Evolutionary conservation across 2,113 vertebrate species (phyloP).

Genomic region (Galeopterus variegatus): DNA sequence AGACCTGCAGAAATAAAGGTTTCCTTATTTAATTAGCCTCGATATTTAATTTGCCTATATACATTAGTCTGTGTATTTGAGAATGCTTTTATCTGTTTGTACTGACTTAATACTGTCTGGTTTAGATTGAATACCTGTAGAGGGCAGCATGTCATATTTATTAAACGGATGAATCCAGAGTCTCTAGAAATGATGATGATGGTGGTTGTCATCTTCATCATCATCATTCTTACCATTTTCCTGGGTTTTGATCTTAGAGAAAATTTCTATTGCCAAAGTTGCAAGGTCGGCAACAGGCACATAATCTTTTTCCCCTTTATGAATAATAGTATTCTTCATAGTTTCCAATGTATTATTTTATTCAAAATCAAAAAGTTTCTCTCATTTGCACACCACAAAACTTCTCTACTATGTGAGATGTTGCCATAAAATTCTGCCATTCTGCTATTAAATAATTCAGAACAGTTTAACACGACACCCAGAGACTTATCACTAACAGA

Average conservation of each 20-base stretch:
- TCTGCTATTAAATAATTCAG: constrained; percentile 49
- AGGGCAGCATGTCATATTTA: constrained; percentile 69
- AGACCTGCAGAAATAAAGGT: neutral
- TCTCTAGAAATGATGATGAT: neutral
- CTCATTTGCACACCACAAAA: neutral
- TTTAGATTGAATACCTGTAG: constrained; percentile 60
- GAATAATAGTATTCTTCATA: neutral
- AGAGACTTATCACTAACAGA: constrained; percentile 36
- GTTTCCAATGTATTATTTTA: constrained; percentile 18
- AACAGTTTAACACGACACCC: neutral
- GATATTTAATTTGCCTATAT: neutral
- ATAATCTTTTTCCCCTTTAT: neutral
- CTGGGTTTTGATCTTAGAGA: constrained; percentile 3
- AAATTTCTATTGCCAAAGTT: neutral
- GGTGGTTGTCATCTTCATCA: neutral
- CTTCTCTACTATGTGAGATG: neutral
- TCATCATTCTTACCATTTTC: neutral
- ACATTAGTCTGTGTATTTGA: neutral
- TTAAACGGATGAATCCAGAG: neutral
- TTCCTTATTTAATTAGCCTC: neutral
- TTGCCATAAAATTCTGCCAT: neutral
- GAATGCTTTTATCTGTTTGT: neutral
- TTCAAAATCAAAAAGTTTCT: constrained; percentile 48
- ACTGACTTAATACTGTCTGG: neutral
- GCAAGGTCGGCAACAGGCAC: neutral